Conservation (phyloP, 1,140 invertebrate species). For the Bombyx mori region ASM3026992v2 NC_085118.1:5902001-5902500, state of each 20-base stretch:
- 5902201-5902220: constrained; percentile 9
- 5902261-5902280: constrained; percentile 13
- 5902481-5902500: no score
- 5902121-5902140: constrained; percentile 52
- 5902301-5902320: no score
- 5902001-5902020: constrained; percentile 23
- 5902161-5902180: constrained; percentile 57
- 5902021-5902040: constrained; percentile 2
- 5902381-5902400: no score
- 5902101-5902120: constrained; percentile 48
- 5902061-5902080: constrained; percentile 70
- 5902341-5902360: no score
- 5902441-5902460: no score
- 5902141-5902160: constrained; percentile 63
- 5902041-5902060: constrained; percentile 30
- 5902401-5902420: no score
- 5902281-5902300: no score
- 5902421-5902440: no score
- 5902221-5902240: constrained; percentile 19
- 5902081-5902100: constrained; percentile 69
- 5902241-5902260: constrained; percentile 4
- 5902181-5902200: constrained; percentile 22
- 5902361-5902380: no score
- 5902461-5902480: no score
- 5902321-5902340: no score